These are phyloP conservation scores for Atractosteus spatula DNA, from an alignment of 2,113 vertebrate genomes.

Conservation along the genomic window DNA sequence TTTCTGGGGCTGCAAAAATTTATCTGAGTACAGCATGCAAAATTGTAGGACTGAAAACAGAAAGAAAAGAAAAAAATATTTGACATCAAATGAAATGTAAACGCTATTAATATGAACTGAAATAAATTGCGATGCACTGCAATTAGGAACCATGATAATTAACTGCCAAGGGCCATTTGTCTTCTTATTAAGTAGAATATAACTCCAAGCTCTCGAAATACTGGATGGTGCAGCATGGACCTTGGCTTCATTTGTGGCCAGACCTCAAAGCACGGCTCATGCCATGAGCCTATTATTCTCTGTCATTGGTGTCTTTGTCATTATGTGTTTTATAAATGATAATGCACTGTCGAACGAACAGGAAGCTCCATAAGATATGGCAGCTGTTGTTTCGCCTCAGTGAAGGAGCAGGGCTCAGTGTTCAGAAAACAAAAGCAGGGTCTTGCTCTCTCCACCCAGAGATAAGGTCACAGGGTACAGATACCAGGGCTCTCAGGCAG, in stretches of 20 bases:
- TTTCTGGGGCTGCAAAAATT: too few species aligned
- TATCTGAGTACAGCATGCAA: too few species aligned
- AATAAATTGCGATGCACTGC: too few species aligned
- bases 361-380: neutral
- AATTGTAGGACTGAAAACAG: too few species aligned
- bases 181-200: too few species aligned
- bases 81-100: too few species aligned
- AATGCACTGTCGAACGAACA: neutral
- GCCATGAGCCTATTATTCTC: constrained; percentile 4
- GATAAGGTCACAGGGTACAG: neutral
- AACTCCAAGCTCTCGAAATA: too few species aligned
- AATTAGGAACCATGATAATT: too few species aligned
- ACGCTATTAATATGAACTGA: too few species aligned
- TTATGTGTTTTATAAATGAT: neutral
- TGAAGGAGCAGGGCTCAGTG: neutral
- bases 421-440: neutral
- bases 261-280: constrained; percentile 8
- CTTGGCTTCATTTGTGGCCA: constrained; percentile 9
- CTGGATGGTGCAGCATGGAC: neutral
- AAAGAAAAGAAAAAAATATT: too few species aligned
- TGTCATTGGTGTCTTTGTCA: neutral
- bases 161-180: too few species aligned
- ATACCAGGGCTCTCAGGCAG: neutral
- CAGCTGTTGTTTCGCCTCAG: neutral
- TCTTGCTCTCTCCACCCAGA: neutral